Base-by-base conservation (phyloP, 2,888 invertebrate species). In the Sphaerophoria taeniata region DNA sequence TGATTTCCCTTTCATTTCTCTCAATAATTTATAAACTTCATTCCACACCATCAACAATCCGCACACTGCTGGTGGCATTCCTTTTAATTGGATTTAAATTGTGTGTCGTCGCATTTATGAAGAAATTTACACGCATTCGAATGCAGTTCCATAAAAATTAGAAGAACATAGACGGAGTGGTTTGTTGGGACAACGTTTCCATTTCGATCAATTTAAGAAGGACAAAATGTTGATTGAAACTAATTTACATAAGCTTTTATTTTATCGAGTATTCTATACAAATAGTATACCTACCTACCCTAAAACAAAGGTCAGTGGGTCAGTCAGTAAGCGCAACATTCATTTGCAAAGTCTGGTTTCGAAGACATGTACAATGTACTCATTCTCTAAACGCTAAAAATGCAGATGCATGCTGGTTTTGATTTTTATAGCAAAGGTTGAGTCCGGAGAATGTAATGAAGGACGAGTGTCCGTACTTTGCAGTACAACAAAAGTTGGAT, bases 141-240 rank as follows among this genome's bases (percentile, higher is more conserved):
- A 31, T 43, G 39, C 33, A 53, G 31, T 51, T 53, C 7, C 12
- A 39, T 11, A 24, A 55, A n/a, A 11, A 45, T 43, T 45, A 16
- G 0, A 56, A 51, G 31, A 56, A 16, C 56, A 56, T 61, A 34
- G 39, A 14, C 49, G 60, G 70, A 71, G 39, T 67, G 53, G 49
- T 72, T 75, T 84, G 78, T 75, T 72, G 75, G 76, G 63, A 14
- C 72, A 81, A 69, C 84, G 61, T 84, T 84, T 84, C 72, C 55
- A 84, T 84, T 75, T 67, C 43, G 39, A 56, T 76, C 69, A 85
- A 85, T 85, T 85, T 56, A 49, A 75, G 72, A 81, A 81, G 72
- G 80, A 73, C 63, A 60, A 60, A 69, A 7, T 61, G 63, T 51
- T 84, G 61, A 87, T 70, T 81, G 75, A 67, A 67, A 69, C 76